A percentile compares a stretch with the other conserved stretches of the same genome.
phyloP scores from a whole-genome alignment of 1,140 invertebrate species.

The Littorina saxatilis region DNA sequence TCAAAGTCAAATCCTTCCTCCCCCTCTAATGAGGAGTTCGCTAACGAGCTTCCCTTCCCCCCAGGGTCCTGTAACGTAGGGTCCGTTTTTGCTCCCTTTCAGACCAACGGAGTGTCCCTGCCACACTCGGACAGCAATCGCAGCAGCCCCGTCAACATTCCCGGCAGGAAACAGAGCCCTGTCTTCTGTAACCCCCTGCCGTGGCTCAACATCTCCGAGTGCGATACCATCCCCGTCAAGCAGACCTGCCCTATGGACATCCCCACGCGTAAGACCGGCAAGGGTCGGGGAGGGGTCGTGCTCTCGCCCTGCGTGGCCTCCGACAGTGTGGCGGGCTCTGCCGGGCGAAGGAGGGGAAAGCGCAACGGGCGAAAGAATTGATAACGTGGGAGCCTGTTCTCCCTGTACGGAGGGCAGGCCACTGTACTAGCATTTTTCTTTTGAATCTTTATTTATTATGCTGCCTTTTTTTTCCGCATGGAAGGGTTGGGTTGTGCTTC shows the following conservation, averaged over 20 bases:
- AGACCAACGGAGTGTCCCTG: not conserved
- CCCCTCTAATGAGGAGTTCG: not conserved
- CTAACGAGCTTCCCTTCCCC: not conserved
- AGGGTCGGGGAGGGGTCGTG: not conserved
- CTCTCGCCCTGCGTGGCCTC: not conserved
- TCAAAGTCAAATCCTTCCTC: conserved; percentile 22
- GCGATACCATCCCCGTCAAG: no score
- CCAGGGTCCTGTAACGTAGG: not conserved
- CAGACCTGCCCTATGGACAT: conserved; percentile 21
- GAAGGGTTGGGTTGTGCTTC: no score
- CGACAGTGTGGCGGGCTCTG: conserved; percentile 6
- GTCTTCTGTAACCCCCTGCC: not conserved
- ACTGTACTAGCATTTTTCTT: no score
- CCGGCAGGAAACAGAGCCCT: not conserved
- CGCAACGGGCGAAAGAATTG: conserved; percentile 20
- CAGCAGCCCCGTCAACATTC: conserved; percentile 20
- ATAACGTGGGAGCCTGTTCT: conserved; percentile 15
- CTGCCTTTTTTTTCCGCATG: no score
- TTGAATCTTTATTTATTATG: no score
- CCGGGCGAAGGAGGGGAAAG: not conserved
- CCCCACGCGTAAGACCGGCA: not conserved
- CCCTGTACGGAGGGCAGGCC: no score
- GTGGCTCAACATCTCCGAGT: conserved; percentile 4
- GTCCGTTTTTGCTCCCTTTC: not conserved
- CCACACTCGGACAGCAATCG: not conserved